phyloP scores from a whole-genome alignment of 30 jellyfish, hydroid and myxozoan genomes.

The Rhopilema esculentum region DNA sequence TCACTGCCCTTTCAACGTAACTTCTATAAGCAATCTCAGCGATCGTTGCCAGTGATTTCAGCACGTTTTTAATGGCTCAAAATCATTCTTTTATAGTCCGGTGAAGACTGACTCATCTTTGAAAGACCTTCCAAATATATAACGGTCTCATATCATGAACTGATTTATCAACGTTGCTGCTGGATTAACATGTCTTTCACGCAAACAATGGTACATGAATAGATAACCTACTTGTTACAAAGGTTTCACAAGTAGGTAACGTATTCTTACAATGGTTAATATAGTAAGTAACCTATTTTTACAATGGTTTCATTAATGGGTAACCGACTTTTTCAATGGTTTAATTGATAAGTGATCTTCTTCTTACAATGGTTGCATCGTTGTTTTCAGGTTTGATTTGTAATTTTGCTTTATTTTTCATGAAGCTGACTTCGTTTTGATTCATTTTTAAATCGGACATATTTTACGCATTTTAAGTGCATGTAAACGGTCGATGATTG shows the following conservation, averaged over 20 bases:
- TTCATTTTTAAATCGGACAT: conserved; percentile 11
- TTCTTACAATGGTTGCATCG: neutral
- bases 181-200: neutral
- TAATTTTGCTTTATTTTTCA: conserved; percentile 39
- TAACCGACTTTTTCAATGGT: neutral
- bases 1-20: too few species aligned
- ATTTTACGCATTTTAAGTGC: neutral
- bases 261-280: neutral
- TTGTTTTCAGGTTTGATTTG: neutral
- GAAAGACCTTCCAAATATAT: conserved; percentile 9
- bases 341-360: neutral
- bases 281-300: neutral
- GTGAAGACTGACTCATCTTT: conserved; percentile 26
- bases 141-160: neutral
- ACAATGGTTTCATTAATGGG: neutral
- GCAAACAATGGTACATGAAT: neutral
- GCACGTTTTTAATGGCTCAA: neutral
- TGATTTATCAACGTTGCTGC: neutral
- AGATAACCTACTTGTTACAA: neutral
- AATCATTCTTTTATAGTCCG: conserved; percentile 9
- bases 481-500: neutral
- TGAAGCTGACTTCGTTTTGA: conserved; percentile 41
- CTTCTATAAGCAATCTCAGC: too few species aligned
- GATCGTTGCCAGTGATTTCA: too few species aligned
- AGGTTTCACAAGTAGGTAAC: neutral